Conservation (phyloP, 2,888 invertebrate genomes). For the Pandemis cinnamomeana region DNA sequence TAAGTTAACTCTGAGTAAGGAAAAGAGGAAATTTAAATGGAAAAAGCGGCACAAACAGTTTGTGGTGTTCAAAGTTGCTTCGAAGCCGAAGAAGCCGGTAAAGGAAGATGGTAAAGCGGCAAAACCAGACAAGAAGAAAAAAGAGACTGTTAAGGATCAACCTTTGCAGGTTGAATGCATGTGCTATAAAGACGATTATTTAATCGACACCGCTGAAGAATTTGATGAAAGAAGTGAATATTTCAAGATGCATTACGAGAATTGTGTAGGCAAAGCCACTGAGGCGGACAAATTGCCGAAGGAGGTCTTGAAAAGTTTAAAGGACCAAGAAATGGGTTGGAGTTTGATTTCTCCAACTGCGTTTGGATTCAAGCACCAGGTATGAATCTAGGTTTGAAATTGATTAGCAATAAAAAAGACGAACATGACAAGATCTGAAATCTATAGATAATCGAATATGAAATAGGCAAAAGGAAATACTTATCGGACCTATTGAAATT, state of each 20-base stretch:
- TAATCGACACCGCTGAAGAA: not conserved
- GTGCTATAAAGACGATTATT: not conserved
- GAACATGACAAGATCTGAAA: no score
- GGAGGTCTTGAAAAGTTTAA: not conserved
- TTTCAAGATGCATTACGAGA: not conserved
- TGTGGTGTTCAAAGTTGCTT: not conserved
- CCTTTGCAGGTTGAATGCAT: not conserved
- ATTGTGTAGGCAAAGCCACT: not conserved
- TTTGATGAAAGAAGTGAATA: not conserved
- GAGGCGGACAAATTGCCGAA: not conserved
- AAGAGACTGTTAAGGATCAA: not conserved
- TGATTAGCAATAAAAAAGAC: no score
- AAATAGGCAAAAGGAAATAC: no score
- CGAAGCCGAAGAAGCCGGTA: not conserved
- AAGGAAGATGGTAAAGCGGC: not conserved
- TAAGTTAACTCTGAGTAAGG: not conserved
- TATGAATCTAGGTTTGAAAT: not conserved
- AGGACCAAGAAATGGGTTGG: not conserved
- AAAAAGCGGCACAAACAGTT: constrained; percentile 1
- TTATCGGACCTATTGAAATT: no score
- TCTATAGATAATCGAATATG: no score
- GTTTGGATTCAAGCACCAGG: not conserved
- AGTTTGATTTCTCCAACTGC: not conserved
- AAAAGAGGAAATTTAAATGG: constrained; percentile 10
- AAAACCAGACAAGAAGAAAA: not conserved